A percentile compares a stretch with the other conserved stretches of the same genome.
Conservation (phyloP, 1,140 invertebrate genomes). For the Agraylea sexmaculata region DNA sequence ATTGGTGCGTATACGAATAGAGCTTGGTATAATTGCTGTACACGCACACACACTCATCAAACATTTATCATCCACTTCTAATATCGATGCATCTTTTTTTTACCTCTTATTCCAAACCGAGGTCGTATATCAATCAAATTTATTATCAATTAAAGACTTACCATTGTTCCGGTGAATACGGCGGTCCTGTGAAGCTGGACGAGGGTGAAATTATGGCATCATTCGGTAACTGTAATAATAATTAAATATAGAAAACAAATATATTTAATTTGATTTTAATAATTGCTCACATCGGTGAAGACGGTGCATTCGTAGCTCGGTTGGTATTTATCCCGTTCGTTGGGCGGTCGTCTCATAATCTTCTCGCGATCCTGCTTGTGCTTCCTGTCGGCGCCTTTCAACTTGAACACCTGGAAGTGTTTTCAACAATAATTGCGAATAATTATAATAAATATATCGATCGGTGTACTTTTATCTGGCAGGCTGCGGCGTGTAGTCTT, state of each 20-base stretch:
- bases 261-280: neutral
- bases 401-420: slow-evolving; percentile 54
- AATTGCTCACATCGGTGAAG: slow-evolving; percentile 43
- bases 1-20: too few species aligned
- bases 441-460: neutral
- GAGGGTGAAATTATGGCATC: slow-evolving; percentile 14
- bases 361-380: slow-evolving; percentile 96
- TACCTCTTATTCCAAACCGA: too few species aligned
- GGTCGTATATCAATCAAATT: too few species aligned
- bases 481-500: slow-evolving; percentile 81
- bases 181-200: neutral
- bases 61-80: too few species aligned
- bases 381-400: slow-evolving; percentile 94
- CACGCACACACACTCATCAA: too few species aligned
- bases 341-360: slow-evolving; percentile 71
- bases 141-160: slow-evolving; percentile 13
- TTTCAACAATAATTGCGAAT: neutral
- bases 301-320: slow-evolving; percentile 93
- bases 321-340: slow-evolving; percentile 89
- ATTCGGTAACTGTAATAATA: slow-evolving; percentile 15
- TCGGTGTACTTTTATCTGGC: slow-evolving; percentile 77
- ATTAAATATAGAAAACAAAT: slow-evolving; percentile 1
- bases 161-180: slow-evolving; percentile 17
- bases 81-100: too few species aligned
- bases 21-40: too few species aligned